These are phyloP conservation scores for Ochlodes sylvanus DNA, from an alignment of 2,888 invertebrate species.

Conservation along the genomic window DNA sequence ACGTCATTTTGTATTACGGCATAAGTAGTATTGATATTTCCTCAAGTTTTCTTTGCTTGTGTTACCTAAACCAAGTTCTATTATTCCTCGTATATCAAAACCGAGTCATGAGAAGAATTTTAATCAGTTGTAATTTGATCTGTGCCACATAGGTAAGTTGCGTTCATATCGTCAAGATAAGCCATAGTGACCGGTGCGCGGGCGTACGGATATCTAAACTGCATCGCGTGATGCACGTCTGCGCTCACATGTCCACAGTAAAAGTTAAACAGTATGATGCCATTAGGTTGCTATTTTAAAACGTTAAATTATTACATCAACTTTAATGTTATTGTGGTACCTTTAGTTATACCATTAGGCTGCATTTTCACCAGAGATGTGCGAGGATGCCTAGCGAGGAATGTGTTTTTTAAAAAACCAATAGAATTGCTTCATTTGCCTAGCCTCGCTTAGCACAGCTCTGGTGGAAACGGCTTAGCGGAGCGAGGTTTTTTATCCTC, in stretches of 20 bases:
- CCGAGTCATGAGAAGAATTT: slow-evolving; percentile 11
- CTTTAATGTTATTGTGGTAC: no score
- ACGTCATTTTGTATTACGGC: no score
- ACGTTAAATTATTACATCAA: not conserved
- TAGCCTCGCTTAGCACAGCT: no score
- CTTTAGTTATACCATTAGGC: no score
- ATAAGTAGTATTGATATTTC: no score
- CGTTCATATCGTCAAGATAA: slow-evolving; percentile 50
- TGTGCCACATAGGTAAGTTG: slow-evolving; percentile 13
- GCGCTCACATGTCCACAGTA: slow-evolving; percentile 37
- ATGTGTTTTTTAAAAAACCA: no score
- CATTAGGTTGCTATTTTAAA: not conserved
- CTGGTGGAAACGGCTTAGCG: no score
- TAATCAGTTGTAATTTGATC: slow-evolving; percentile 14
- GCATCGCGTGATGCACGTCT: slow-evolving; percentile 58
- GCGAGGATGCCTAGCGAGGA: no score
- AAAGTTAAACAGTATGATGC: slow-evolving; percentile 16
- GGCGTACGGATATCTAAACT: slow-evolving; percentile 68
- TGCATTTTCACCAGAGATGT: no score
- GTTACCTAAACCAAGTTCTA: not conserved
- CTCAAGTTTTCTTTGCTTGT: not conserved
- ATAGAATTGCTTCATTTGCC: no score
- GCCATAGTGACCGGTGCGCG: slow-evolving; percentile 46
- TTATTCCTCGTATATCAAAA: not conserved
- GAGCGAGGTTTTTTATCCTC: no score